Evolutionary conservation across 2,888 invertebrate genomes (phyloP).

Genomic region (Nemurella pictetii): DNA sequence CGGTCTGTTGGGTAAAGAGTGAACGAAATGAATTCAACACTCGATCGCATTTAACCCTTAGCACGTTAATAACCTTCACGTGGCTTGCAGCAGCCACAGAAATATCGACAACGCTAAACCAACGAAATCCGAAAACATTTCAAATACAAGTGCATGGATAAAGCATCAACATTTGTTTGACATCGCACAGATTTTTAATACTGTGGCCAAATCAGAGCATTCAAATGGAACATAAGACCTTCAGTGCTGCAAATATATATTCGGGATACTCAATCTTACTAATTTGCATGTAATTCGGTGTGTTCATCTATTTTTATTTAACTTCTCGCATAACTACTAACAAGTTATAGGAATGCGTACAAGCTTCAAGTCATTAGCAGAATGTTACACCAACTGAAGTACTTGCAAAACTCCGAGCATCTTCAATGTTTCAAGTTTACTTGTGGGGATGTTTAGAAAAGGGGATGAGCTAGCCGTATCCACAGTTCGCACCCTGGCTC

Average conservation of each 20-base stretch:
- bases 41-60: background rate
- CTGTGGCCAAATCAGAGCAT: background rate
- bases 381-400: constrained; percentile 1
- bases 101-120: too few species aligned
- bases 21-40: background rate
- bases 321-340: background rate
- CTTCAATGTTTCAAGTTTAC: constrained; percentile 13
- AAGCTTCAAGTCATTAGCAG: constrained; percentile 2
- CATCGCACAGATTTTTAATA: too few species aligned
- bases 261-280: too few species aligned
- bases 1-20: background rate
- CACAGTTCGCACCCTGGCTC: background rate
- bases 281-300: too few species aligned
- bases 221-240: too few species aligned
- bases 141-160: too few species aligned
- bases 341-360: background rate
- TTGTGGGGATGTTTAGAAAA: background rate
- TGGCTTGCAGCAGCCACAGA: too few species aligned
- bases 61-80: too few species aligned
- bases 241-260: too few species aligned
- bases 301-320: too few species aligned
- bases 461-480: background rate
- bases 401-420: constrained; percentile 3
- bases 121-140: too few species aligned
- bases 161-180: too few species aligned